Conservation (phyloP, 2,113 vertebrate genomes). For the Pangasianodon hypophthalmus region DNA sequence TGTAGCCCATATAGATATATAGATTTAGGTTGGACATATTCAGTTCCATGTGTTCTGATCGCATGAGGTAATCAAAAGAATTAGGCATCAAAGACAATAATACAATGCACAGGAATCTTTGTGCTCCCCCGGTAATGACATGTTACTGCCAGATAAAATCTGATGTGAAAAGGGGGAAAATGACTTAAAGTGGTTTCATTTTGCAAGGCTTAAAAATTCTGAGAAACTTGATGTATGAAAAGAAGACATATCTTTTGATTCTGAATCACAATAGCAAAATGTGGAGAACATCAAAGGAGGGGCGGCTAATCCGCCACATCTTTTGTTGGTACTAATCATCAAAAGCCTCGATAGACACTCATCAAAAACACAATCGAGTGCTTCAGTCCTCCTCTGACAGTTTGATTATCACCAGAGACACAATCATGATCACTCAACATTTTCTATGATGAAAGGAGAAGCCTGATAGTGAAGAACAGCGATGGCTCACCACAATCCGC, state of each 20-base stretch:
- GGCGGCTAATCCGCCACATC: slow-evolving; percentile 63
- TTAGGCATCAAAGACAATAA: neutral
- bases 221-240: slow-evolving; percentile 33
- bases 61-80: neutral
- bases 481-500: slow-evolving; percentile 1
- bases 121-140: neutral
- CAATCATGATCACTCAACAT: slow-evolving; percentile 61
- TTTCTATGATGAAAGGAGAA: slow-evolving; percentile 42
- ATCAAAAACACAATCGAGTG: slow-evolving; percentile 70
- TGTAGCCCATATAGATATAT: neutral
- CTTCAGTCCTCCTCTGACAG: slow-evolving; percentile 66
- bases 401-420: slow-evolving; percentile 71
- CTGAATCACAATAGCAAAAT: slow-evolving; percentile 36
- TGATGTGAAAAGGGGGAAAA: slow-evolving; percentile 5
- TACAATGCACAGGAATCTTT: slow-evolving; percentile 18
- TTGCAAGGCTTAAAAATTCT: slow-evolving; percentile 21
- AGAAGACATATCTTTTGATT: slow-evolving; percentile 46
- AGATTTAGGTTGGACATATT: neutral
- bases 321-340: slow-evolving; percentile 57
- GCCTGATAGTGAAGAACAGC: slow-evolving; percentile 25
- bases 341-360: slow-evolving; percentile 57
- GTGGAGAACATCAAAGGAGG: slow-evolving; percentile 47
- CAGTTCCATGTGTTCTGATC: neutral
- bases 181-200: slow-evolving; percentile 41
- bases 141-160: slow-evolving; percentile 23